Evolutionary conservation across 2,888 invertebrate genomes (phyloP).

Genomic region (Yponomeuta cagnagella): DNA sequence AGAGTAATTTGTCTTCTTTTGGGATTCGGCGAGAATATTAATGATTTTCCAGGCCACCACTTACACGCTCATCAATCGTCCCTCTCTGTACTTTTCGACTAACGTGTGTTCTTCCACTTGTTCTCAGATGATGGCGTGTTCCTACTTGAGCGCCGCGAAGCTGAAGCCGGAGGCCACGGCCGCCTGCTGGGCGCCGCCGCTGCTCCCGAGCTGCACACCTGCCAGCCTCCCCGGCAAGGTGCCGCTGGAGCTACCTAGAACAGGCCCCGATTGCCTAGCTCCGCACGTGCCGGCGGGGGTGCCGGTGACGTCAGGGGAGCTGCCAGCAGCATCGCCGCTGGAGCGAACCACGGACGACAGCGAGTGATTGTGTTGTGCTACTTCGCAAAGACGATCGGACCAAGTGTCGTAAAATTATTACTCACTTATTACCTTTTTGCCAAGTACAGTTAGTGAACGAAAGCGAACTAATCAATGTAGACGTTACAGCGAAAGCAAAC

Average conservation of each 20-base stretch:
- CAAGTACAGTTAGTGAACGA: too few species aligned
- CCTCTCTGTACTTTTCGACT: background rate
- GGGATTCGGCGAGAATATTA: background rate
- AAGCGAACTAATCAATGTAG: too few species aligned
- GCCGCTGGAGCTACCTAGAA: background rate
- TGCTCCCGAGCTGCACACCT: conserved; percentile 10
- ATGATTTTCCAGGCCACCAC: background rate
- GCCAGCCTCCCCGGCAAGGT: background rate
- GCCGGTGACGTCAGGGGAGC: conserved; percentile 9
- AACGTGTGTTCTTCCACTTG: conserved; percentile 23
- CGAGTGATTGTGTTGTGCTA: conserved; percentile 68
- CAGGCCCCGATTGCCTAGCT: conserved; percentile 6
- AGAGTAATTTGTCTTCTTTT: conserved; percentile 3
- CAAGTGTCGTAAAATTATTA: conserved; percentile 42
- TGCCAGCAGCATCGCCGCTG: conserved; percentile 21
- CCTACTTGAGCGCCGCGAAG: conserved; percentile 59
- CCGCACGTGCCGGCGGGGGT: background rate
- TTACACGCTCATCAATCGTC: background rate
- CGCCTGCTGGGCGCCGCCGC: conserved; percentile 22
- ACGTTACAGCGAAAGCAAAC: too few species aligned
- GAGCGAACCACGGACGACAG: conserved; percentile 39
- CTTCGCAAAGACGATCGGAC: conserved; percentile 41
- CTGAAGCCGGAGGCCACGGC: conserved; percentile 44
- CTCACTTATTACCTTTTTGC: conserved; percentile 24
- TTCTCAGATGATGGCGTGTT: conserved; percentile 73